Conservation (phyloP, 2,113 vertebrate species). For the Gallinago paraguaiae region DNA sequence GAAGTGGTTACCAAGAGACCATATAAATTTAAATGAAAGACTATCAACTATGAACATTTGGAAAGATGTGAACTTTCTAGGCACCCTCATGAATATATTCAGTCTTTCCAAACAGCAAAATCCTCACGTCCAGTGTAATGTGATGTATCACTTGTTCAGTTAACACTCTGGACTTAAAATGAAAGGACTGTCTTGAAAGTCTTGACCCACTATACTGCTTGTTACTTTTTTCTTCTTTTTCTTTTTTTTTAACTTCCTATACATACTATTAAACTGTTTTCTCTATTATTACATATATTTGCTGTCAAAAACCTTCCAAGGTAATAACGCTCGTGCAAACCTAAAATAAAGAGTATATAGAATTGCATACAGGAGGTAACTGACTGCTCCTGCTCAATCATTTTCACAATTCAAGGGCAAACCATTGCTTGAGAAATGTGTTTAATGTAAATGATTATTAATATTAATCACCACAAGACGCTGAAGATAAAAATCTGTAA, state of each 20-base stretch:
- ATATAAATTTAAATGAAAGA: background rate
- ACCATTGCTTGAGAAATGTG: background rate
- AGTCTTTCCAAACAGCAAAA: conserved; percentile 3
- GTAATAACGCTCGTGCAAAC: background rate
- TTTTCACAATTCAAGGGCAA: background rate
- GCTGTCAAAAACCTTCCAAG: background rate
- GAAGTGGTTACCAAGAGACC: background rate
- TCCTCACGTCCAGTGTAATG: background rate
- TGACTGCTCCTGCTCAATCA: background rate
- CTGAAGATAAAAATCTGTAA: background rate
- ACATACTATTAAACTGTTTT: background rate
- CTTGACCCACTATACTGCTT: background rate
- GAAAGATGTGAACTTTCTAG: background rate
- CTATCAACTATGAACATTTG: background rate
- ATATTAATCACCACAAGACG: background rate
- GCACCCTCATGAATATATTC: background rate
- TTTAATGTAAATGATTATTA: background rate
- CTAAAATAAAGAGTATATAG: background rate
- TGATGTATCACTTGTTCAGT: background rate
- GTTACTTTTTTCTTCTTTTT: background rate
- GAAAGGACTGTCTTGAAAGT: background rate
- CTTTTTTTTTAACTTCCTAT: background rate
- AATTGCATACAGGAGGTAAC: background rate
- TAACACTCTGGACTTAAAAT: background rate
- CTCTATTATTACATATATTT: background rate